Percentiles rank a stretch among this genome's conserved stretches.
Evolutionary conservation across 2,797 vertebrate genomes (phyloP).

Genomic region (Argentina silus): DNA sequence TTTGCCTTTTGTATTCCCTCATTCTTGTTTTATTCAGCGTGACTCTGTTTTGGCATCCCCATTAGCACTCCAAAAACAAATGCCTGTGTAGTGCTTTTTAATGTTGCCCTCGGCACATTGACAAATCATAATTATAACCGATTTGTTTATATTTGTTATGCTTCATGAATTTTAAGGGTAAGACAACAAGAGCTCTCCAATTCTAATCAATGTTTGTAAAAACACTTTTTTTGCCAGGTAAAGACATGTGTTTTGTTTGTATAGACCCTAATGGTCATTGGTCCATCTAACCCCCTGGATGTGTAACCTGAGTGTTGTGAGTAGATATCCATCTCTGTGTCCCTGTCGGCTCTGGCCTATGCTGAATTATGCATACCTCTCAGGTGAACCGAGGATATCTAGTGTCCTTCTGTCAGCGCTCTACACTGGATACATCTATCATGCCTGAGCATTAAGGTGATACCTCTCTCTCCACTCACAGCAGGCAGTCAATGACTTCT

Average conservation of each 20-base stretch:
- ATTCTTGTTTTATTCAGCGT: slow-evolving; percentile 32
- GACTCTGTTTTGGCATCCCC: slow-evolving; percentile 38
- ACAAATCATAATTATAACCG: slow-evolving; percentile 35
- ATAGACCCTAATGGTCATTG: not conserved
- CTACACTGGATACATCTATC: slow-evolving; percentile 36
- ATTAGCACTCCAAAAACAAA: slow-evolving; percentile 45
- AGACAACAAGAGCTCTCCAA: not conserved
- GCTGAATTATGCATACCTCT: slow-evolving; percentile 78
- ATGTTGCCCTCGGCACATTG: slow-evolving; percentile 19
- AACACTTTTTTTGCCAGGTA: not conserved
- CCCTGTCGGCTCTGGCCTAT: slow-evolving; percentile 57
- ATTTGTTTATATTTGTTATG: slow-evolving; percentile 35
- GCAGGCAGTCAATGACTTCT: not conserved
- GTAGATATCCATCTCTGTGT: slow-evolving; percentile 50
- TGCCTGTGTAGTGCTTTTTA: slow-evolving; percentile 17
- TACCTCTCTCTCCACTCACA: not conserved
- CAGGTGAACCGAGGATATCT: slow-evolving; percentile 65
- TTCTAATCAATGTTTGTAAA: not conserved
- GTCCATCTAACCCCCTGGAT: slow-evolving; percentile 10
- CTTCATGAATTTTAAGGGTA: not conserved
- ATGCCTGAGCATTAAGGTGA: slow-evolving; percentile 21
- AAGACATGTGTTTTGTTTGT: not conserved
- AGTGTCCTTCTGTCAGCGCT: slow-evolving; percentile 58
- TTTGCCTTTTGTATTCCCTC: slow-evolving; percentile 15
- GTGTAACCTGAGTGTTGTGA: slow-evolving; percentile 68